Percentiles rank a stretch among this genome's conserved stretches.
Conservation (phyloP, 2,888 invertebrate genomes). For the Choreutis nemorana region DNA sequence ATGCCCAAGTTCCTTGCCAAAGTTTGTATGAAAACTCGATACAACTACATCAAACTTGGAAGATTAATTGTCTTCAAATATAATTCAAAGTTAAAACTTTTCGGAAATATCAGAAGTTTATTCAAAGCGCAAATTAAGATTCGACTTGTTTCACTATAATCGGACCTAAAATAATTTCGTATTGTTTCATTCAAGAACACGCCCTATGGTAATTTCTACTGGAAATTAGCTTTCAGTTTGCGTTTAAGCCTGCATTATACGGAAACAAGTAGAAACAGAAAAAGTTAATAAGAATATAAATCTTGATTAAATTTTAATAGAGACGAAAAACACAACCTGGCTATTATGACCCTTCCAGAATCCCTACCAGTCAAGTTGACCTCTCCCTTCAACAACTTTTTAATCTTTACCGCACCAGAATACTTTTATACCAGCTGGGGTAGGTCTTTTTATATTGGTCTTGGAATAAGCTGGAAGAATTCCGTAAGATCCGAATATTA, state of each 20-base stretch:
- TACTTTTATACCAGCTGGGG: neutral
- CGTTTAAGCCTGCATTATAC: no score
- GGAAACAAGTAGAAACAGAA: no score
- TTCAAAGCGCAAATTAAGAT: no score
- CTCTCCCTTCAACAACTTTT: slow-evolving; percentile 7
- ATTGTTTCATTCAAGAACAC: no score
- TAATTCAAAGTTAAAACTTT: no score
- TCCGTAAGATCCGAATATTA: slow-evolving; percentile 12
- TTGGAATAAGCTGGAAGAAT: slow-evolving; percentile 6
- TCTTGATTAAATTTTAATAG: slow-evolving; percentile 19
- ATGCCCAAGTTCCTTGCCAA: neutral
- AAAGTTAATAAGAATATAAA: slow-evolving; percentile 13
- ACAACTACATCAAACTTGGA: neutral
- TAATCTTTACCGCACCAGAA: neutral
- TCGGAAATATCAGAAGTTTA: no score
- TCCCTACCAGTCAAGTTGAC: slow-evolving; percentile 4
- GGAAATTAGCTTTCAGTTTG: no score
- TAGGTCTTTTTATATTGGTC: neutral
- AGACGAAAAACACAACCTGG: slow-evolving; percentile 10
- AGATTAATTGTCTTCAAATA: no score
- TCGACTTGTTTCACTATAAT: no score
- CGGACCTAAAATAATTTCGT: no score
- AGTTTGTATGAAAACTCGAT: neutral
- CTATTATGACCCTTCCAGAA: slow-evolving; percentile 1
- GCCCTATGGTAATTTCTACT: no score